Percentiles rank a stretch among this genome's conserved stretches.
These are phyloP conservation scores for Periophthalmus modestus DNA, from an alignment of 2,113 vertebrate species.

Conservation along the genomic window DNA sequence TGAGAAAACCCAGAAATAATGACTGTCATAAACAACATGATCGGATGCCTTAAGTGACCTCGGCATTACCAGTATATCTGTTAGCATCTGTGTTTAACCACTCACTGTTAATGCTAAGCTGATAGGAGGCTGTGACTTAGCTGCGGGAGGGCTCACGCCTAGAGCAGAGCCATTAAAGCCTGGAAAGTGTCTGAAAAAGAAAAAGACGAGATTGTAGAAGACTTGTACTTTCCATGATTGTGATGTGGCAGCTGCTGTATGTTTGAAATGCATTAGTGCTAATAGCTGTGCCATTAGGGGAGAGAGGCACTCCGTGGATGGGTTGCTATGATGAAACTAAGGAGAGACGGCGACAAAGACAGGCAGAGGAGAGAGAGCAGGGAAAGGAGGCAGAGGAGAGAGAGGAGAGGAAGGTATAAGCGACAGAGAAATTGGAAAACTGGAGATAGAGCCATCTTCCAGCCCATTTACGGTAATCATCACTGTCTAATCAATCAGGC, in stretches of 20 bases:
- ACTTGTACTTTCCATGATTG: slow-evolving; percentile 78
- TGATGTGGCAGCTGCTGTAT: slow-evolving; percentile 84
- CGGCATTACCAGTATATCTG: slow-evolving; percentile 8
- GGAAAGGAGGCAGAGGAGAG: slow-evolving; percentile 28
- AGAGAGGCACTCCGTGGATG: slow-evolving; percentile 82
- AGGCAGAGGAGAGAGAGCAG: slow-evolving; percentile 52
- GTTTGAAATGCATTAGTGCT: slow-evolving; percentile 89
- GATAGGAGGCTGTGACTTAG: slow-evolving; percentile 27
- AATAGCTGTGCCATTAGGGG: slow-evolving; percentile 88
- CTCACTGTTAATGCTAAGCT: background rate
- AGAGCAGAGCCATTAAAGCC: slow-evolving; percentile 29
- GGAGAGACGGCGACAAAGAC: slow-evolving; percentile 61
- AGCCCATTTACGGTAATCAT: slow-evolving; percentile 85
- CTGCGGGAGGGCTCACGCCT: slow-evolving; percentile 28
- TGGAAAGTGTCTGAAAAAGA: slow-evolving; percentile 39
- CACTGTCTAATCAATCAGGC: slow-evolving; percentile 81
- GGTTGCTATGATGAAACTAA: slow-evolving; percentile 82
- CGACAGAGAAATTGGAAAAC: slow-evolving; percentile 62
- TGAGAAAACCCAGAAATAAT: background rate
- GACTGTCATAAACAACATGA: background rate
- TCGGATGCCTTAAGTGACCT: background rate
- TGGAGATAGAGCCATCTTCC: slow-evolving; percentile 78
- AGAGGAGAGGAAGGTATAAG: slow-evolving; percentile 56
- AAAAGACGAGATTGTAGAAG: slow-evolving; percentile 62
- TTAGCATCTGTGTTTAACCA: slow-evolving; percentile 13